Percentiles rank a stretch among this genome's conserved stretches.
Conservation (phyloP, 2,797 vertebrate genomes). For the Lagocephalus sceleratus region DNA sequence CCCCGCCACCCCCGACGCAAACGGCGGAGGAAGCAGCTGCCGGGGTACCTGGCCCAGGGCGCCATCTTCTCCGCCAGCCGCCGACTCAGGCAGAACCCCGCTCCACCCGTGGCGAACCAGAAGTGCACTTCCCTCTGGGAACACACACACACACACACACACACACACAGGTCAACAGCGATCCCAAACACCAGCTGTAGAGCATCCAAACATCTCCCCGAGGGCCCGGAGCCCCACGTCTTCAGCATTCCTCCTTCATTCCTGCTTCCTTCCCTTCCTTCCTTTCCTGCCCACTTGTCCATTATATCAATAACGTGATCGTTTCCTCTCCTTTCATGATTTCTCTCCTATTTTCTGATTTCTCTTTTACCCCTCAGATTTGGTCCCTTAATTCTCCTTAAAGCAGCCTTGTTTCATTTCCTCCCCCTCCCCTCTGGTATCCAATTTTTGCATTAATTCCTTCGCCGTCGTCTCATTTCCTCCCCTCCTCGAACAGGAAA, state of each 20-base stretch:
- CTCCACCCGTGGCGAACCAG: constrained; percentile 94
- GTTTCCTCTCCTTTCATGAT: background rate
- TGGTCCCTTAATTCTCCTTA: no score
- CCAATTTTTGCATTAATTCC: background rate
- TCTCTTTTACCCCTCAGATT: background rate
- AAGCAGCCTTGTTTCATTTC: no score
- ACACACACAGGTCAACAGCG: no score
- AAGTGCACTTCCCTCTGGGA: constrained; percentile 84
- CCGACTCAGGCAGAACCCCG: constrained; percentile 89
- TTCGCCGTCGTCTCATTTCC: background rate
- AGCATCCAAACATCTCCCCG: no score
- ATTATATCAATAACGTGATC: background rate
- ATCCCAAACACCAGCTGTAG: no score
- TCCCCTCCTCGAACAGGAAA: constrained; percentile 34
- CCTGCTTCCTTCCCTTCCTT: background rate
- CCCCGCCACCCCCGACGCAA: no score
- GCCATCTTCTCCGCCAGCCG: constrained; percentile 85
- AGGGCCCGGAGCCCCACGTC: no score
- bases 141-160: constrained; percentile 9
- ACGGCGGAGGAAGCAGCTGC: no score
- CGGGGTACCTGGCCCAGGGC: constrained; percentile 91
- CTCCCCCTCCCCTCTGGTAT: no score
- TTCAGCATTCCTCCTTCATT: background rate
- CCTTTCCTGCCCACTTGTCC: background rate
- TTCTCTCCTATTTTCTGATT: no score